These are phyloP conservation scores for Eubasilissa splendida DNA, from an alignment of 2,888 invertebrate species.

Conservation along the genomic window DNA sequence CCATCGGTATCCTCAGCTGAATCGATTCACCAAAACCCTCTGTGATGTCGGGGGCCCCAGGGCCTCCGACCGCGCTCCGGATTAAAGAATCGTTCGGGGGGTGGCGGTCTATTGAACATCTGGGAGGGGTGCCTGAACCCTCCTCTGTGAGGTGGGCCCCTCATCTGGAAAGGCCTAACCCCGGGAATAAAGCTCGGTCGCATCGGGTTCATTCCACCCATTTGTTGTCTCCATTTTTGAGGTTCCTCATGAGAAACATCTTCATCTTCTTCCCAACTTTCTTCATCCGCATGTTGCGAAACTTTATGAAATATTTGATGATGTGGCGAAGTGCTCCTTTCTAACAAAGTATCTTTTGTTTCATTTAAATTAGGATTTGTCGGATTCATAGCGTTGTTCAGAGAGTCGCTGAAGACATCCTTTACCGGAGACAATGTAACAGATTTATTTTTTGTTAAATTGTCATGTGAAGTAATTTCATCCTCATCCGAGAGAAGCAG, in stretches of 20 bases:
- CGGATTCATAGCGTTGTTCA: conserved; percentile 46
- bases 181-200: conserved; percentile 27
- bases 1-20: conserved; percentile 1
- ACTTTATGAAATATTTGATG: too few species aligned
- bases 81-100: conserved; percentile 44
- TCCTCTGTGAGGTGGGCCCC: conserved; percentile 3
- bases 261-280: neutral
- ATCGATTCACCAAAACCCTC: conserved; percentile 32
- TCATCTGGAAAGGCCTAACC: neutral
- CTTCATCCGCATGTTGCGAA: too few species aligned
- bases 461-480: neutral
- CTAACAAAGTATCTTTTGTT: neutral
- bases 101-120: conserved; percentile 32
- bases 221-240: conserved; percentile 38
- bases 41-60: conserved; percentile 50
- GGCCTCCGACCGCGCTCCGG: conserved; percentile 45
- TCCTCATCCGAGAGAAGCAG: neutral
- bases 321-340: too few species aligned
- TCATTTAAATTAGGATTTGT: conserved; percentile 37
- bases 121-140: conserved; percentile 16
- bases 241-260: conserved; percentile 36
- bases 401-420: conserved; percentile 48
- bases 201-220: conserved; percentile 42
- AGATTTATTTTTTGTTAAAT: neutral
- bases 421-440: neutral